These are phyloP conservation scores for Ephialtes manifestator DNA, from an alignment of 2,888 invertebrate species.

Conservation along the genomic window DNA sequence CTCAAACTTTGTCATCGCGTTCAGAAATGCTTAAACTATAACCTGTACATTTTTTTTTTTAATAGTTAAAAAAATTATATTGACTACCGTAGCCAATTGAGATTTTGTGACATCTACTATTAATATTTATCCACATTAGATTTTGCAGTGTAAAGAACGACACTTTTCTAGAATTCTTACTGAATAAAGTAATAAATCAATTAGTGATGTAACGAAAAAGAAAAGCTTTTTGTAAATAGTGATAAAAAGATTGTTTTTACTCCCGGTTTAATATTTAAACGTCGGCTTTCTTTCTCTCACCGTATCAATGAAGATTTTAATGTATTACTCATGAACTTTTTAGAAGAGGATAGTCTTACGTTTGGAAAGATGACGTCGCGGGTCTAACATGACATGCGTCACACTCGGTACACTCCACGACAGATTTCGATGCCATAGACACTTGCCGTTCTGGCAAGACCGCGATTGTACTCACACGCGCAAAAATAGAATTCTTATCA, in stretches of 20 bases:
- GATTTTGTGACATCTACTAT: too few species aligned
- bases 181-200: neutral
- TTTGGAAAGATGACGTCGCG: slow-evolving; percentile 1
- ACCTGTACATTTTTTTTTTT: too few species aligned
- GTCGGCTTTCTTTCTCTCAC: neutral
- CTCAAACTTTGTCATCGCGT: too few species aligned
- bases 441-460: neutral
- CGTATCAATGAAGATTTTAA: neutral
- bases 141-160: too few species aligned
- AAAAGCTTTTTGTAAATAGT: neutral
- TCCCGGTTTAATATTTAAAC: neutral
- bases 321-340: too few species aligned
- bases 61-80: too few species aligned
- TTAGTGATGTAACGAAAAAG: neutral
- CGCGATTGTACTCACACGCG: slow-evolving; percentile 13
- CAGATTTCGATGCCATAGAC: slow-evolving; percentile 2
- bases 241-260: neutral
- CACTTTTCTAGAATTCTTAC: neutral
- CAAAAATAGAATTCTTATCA: slow-evolving; percentile 60
- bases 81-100: too few species aligned
- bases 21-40: too few species aligned
- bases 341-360: neutral
- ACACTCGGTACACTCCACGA: slow-evolving; percentile 4
- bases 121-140: too few species aligned
- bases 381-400: slow-evolving; percentile 3